phyloP scores from a whole-genome alignment of 2,797 vertebrate species.

The Chaunax sp. region DNA sequence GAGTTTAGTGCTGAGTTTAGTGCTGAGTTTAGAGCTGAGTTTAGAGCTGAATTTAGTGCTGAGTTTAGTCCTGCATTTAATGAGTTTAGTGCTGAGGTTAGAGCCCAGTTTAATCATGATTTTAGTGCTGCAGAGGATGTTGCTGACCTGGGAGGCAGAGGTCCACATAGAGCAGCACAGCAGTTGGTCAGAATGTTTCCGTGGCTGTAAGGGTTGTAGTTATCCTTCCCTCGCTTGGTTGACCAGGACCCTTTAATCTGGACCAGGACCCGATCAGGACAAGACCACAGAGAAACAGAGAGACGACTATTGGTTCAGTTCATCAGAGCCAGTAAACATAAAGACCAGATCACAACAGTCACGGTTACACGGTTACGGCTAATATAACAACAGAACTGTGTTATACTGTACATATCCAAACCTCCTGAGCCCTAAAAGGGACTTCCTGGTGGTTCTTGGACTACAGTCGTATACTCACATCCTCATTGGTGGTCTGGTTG shows the following conservation, averaged over 20 bases:
- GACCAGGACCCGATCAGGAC: conserved; percentile 14
- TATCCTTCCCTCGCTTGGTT: conserved; percentile 93
- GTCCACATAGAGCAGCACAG: conserved; percentile 92
- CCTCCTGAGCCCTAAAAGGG: no score
- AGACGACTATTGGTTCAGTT: neutral
- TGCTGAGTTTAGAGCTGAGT: no score
- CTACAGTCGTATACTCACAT: conserved; percentile 85
- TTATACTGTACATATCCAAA: no score
- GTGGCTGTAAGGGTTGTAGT: conserved; percentile 95
- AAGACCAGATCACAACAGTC: neutral
- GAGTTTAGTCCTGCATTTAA: no score
- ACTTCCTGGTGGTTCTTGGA: neutral
- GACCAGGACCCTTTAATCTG: conserved; percentile 98
- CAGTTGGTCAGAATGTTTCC: conserved; percentile 94
- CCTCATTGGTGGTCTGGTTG: conserved; percentile 98
- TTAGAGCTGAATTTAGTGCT: no score
- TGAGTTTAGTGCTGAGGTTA: no score
- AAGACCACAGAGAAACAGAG: neutral
- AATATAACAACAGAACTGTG: no score
- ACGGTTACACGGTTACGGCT: no score
- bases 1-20: no score
- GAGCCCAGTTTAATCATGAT: no score
- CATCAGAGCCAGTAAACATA: neutral
- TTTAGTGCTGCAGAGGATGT: neutral
- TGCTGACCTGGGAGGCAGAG: conserved; percentile 91